phyloP scores from a whole-genome alignment of 2,888 invertebrate species.

The Tetrapedia diversipes region DNA sequence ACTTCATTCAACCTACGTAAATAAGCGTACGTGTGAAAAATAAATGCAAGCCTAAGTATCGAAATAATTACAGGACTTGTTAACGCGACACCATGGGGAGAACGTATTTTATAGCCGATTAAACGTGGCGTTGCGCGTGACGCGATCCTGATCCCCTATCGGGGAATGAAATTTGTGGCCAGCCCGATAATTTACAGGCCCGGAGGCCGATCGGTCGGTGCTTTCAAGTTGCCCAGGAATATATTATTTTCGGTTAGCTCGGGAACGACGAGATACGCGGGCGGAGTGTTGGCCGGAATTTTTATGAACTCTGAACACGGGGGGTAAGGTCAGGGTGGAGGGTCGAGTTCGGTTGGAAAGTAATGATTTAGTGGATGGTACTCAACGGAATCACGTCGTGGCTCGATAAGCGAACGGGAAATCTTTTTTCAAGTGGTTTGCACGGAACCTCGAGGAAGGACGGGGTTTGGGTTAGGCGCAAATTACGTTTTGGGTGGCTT shows the following conservation, averaged over 20 bases:
- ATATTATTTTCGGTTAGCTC: conserved; percentile 11
- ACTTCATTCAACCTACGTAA: too few relatives aligned
- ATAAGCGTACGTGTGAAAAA: too few relatives aligned
- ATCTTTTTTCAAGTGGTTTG: background rate
- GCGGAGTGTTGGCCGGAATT: conserved; percentile 14
- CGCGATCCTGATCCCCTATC: conserved; percentile 15
- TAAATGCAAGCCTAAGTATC: background rate
- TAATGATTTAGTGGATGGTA: conserved; percentile 10
- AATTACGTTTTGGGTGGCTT: too few relatives aligned
- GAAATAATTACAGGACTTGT: conserved; percentile 19
- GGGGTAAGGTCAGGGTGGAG: background rate
- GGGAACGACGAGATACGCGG: conserved; percentile 15
- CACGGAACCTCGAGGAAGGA: too few relatives aligned
- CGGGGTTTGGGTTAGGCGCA: too few relatives aligned
- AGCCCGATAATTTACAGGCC: conserved; percentile 5
- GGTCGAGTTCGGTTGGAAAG: background rate
- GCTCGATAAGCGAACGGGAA: background rate
- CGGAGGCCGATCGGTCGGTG: background rate
- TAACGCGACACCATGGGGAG: conserved; percentile 1
- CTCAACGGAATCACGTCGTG: background rate
- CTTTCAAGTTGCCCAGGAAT: conserved; percentile 5
- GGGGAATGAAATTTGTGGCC: conserved; percentile 20
- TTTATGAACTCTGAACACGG: conserved; percentile 14
- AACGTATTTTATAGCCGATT: conserved; percentile 4
- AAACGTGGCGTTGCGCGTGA: conserved; percentile 24